Conservation (phyloP, 2,797 vertebrate genomes). For the Gouania willdenowi region DNA sequence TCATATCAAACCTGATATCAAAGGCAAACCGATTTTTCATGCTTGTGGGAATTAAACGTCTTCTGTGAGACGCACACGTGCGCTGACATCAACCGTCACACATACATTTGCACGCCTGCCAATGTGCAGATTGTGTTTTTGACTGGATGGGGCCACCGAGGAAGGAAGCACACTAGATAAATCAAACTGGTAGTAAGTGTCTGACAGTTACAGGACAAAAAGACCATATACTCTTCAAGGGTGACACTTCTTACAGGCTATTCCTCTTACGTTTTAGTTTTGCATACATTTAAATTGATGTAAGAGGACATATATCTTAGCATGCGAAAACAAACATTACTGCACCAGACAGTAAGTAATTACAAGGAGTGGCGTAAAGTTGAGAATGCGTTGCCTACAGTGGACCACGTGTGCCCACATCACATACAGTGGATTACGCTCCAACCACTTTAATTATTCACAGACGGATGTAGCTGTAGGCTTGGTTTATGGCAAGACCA, state of each 20-base stretch:
- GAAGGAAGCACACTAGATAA: neutral
- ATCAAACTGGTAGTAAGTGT: no score
- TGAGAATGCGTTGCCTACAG: neutral
- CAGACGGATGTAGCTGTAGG: slow-evolving; percentile 25
- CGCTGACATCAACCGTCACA: neutral
- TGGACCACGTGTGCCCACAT: neutral
- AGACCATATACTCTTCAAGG: no score
- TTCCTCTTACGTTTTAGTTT: no score
- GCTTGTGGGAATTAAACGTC: slow-evolving; percentile 12
- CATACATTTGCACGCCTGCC: neutral
- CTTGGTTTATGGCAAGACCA: slow-evolving; percentile 36
- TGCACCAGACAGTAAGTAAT: no score
- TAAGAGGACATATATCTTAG: no score
- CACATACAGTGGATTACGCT: slow-evolving; percentile 2
- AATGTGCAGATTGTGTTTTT: neutral
- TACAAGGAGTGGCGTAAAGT: no score
- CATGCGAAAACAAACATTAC: no score
- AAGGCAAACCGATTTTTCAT: neutral
- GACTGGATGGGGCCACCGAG: neutral
- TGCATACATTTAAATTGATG: no score
- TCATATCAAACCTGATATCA: no score
- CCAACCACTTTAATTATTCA: slow-evolving; percentile 49
- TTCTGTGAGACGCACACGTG: slow-evolving; percentile 2
- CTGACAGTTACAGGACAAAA: no score
- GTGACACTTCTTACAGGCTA: no score